These are phyloP conservation scores for Lordiphosa andalusiaca DNA, from an alignment of 2,888 invertebrate genomes.

Conservation along the genomic window DNA sequence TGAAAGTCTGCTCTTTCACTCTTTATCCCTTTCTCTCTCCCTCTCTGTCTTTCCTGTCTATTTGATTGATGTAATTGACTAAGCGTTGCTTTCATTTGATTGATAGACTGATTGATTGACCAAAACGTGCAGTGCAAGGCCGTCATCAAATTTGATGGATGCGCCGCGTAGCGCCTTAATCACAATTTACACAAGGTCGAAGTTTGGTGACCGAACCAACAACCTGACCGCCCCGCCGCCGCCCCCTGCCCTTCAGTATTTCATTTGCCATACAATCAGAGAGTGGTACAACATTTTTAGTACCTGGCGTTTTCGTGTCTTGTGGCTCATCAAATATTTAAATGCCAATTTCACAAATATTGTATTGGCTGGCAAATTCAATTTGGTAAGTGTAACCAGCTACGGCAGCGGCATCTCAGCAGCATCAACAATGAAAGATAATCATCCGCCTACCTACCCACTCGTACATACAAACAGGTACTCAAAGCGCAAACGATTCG, in stretches of 20 bases:
- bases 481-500: neutral
- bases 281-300: slow-evolving; percentile 43
- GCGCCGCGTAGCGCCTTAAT: slow-evolving; percentile 5
- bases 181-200: slow-evolving; percentile 10
- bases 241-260: slow-evolving; percentile 2
- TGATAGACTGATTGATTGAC: slow-evolving; percentile 24
- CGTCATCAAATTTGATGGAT: slow-evolving; percentile 39
- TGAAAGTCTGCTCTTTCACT: neutral
- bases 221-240: neutral
- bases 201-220: neutral
- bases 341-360: slow-evolving; percentile 71
- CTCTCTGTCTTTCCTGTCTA: slow-evolving; percentile 2
- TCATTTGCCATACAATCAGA: slow-evolving; percentile 13
- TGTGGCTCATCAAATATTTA: slow-evolving; percentile 65
- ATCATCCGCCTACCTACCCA: neutral
- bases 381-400: slow-evolving; percentile 57
- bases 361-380: slow-evolving; percentile 54
- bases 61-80: slow-evolving; percentile 42
- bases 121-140: slow-evolving; percentile 15
- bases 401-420: slow-evolving; percentile 1
- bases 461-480: neutral
- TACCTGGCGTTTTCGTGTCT: slow-evolving; percentile 43
- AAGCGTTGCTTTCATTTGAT: slow-evolving; percentile 29
- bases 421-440: slow-evolving; percentile 9
- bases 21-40: neutral